Evolutionary conservation across 2,888 invertebrate species (phyloP).

Genomic region (Pycnomerus fuliginosus): DNA sequence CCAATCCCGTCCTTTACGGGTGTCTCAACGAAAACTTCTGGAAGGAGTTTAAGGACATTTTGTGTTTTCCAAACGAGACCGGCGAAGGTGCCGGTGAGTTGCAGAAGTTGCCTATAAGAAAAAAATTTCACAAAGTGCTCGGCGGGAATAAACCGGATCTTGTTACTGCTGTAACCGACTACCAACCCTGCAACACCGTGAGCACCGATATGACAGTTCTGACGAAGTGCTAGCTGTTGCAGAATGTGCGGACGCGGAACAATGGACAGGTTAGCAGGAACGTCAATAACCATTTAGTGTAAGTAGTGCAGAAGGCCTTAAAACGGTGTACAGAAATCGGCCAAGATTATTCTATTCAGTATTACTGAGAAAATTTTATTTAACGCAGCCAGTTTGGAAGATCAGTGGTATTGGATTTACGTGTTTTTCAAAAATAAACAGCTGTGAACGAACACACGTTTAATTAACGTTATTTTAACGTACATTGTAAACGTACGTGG

Average conservation of each 20-base stretch:
- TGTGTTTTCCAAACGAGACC: constrained; percentile 56
- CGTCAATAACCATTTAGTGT: neutral
- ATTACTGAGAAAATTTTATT: too few relatives aligned
- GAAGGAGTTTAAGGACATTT: constrained; percentile 81
- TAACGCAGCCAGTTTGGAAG: too few relatives aligned
- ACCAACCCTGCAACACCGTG: constrained; percentile 55
- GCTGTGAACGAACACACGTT: too few relatives aligned
- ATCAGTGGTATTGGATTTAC: too few relatives aligned
- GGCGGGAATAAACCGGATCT: constrained; percentile 39
- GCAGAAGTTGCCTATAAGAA: constrained; percentile 52
- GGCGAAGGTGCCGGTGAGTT: too few relatives aligned
- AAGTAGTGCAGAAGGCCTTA: constrained; percentile 1
- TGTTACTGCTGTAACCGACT: constrained; percentile 47
- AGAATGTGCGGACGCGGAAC: constrained; percentile 32
- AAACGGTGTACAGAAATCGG: too few relatives aligned
- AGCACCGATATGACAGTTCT: constrained; percentile 54
- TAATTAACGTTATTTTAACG: too few relatives aligned
- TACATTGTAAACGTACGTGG: too few relatives aligned
- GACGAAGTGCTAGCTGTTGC: constrained; percentile 52
- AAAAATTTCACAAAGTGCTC: constrained; percentile 39
- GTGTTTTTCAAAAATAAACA: too few relatives aligned
- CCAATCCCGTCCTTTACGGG: constrained; percentile 89
- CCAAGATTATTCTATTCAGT: too few relatives aligned
- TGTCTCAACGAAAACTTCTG: constrained; percentile 93
- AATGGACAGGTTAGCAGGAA: constrained; percentile 12